Evolutionary conservation across 2,888 invertebrate genomes (phyloP), one percentile per base, ranked within the genome.

Genomic region (Venustoraphidia nigricollis): DNA sequence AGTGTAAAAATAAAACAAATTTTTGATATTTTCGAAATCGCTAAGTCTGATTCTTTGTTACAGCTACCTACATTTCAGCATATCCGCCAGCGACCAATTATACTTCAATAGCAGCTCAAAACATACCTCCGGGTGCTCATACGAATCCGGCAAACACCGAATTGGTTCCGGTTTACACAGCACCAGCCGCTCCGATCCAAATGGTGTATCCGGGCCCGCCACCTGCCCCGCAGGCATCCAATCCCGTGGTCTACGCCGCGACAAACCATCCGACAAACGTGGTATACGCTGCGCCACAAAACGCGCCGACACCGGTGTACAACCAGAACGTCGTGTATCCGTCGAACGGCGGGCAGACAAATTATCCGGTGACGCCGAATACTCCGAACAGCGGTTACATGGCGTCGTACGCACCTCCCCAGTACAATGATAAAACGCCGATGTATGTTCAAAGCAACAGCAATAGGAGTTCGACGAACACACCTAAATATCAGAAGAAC

Each of bases 111-210:
- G 34, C 46, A 9, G 34, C 40, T 10, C 27, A 14, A 11, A 46
- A 27, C 13, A 40, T 41, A 9, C 11, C 27, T 45, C 10, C 44
- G 10, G 45, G n/a, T 14, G 27, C 17, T 14, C 42, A 14, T 8
- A 13, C 41, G 14, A 38, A 54, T 8, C 52, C 54, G 9, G 52
- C 53, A 41, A 56, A 47, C 43, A 50, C 57, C 1, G 60, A 60
- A 40, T 44, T 60, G 27, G 50, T 59, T 6, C 57, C 60, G 1
- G 55, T 62, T 2, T 62, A 57, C 40, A 55, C 59, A 2, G 58
- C 58, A 45, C 60, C 58, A 42, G 55, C 56, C 8, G 48, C 58
- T 45, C 55, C 55, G 5, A 47, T 60, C 34, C 60, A 61, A 42
- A 54, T 62, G 47, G 53, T 63, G 9, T 62, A 62, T 47, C 55